Percentiles rank a stretch among this genome's conserved stretches.
phyloP scores from a whole-genome alignment of 2,113 vertebrate species.

The Mormoops blainvillei region DNA sequence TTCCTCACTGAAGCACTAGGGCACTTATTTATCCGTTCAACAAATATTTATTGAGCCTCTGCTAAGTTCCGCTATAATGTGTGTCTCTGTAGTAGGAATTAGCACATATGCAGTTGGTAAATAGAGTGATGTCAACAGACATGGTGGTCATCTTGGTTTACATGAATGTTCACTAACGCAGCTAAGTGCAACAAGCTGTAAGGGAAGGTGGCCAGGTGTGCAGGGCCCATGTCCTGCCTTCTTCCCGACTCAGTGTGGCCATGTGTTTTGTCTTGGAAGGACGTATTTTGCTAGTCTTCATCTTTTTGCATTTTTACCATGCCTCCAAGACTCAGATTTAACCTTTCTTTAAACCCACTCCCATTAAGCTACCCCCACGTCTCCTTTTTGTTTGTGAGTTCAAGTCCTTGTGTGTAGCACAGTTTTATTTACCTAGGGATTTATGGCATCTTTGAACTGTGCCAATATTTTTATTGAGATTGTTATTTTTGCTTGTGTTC shows the following conservation, averaged over 20 bases:
- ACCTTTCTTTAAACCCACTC: neutral
- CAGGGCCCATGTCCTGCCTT: fast-evolving
- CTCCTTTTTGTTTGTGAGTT: neutral
- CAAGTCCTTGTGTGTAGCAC: neutral
- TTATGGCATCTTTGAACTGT: neutral
- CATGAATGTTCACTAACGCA: neutral
- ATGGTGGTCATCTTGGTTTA: neutral
- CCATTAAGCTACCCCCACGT: neutral
- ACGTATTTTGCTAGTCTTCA: neutral
- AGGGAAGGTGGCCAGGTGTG: too few relatives aligned
- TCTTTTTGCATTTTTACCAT: neutral
- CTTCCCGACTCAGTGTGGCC: neutral
- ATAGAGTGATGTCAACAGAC: neutral
- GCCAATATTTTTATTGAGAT: neutral
- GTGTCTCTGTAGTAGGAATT: neutral
- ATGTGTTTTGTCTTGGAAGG: neutral
- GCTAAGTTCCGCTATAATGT: neutral
- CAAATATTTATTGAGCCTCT: neutral
- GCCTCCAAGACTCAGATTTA: neutral
- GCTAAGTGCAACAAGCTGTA: neutral
- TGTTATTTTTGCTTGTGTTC: neutral
- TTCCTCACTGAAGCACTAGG: neutral
- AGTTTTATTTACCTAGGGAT: neutral
- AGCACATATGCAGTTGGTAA: neutral
- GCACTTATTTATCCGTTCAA: neutral